These are phyloP conservation scores for Proisotoma minuta DNA, from an alignment of 2,888 invertebrate genomes.

Conservation along the genomic window DNA sequence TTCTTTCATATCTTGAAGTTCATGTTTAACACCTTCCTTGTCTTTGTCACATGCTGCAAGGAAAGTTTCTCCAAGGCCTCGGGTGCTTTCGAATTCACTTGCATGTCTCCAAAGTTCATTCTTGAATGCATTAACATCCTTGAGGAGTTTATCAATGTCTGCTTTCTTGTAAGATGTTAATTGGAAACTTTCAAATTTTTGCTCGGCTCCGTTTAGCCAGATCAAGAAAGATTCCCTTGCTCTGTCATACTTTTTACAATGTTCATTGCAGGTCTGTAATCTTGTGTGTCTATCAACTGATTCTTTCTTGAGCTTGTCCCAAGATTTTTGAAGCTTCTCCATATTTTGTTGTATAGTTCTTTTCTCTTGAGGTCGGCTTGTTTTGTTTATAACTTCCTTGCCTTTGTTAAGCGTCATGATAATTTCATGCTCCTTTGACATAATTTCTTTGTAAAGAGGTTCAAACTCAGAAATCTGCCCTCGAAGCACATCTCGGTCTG, in stretches of 20 bases:
- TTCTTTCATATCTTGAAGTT: slow-evolving; percentile 73
- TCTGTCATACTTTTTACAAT: slow-evolving; percentile 81
- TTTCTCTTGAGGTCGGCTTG: slow-evolving; percentile 54
- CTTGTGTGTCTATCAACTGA: slow-evolving; percentile 79
- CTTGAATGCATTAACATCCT: slow-evolving; percentile 80
- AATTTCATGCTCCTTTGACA: slow-evolving; percentile 84
- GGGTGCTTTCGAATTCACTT: slow-evolving; percentile 86
- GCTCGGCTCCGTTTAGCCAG: slow-evolving; percentile 83
- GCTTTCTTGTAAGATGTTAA: slow-evolving; percentile 73
- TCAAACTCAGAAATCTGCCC: slow-evolving; percentile 72
- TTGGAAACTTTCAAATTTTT: slow-evolving; percentile 70
- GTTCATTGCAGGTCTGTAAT: slow-evolving; percentile 80
- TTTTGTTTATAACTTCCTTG: slow-evolving; percentile 60
- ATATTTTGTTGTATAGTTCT: slow-evolving; percentile 70
- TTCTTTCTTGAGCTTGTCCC: slow-evolving; percentile 86
- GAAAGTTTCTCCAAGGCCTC: slow-evolving; percentile 80
- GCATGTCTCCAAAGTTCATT: slow-evolving; percentile 91
- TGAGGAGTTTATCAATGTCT: slow-evolving; percentile 79
- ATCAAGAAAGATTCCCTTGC: slow-evolving; percentile 79
- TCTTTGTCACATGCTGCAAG: slow-evolving; percentile 83
- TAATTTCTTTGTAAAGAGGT: slow-evolving; percentile 81
- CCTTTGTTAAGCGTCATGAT: slow-evolving; percentile 92
- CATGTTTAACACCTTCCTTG: slow-evolving; percentile 79
- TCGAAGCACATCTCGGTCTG: slow-evolving; percentile 72
- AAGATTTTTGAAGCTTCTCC: slow-evolving; percentile 82